Percentiles rank a stretch among this genome's conserved stretches.
Evolutionary conservation across 2,113 vertebrate species (phyloP).

Genomic region (Eulemur macaco): DNA sequence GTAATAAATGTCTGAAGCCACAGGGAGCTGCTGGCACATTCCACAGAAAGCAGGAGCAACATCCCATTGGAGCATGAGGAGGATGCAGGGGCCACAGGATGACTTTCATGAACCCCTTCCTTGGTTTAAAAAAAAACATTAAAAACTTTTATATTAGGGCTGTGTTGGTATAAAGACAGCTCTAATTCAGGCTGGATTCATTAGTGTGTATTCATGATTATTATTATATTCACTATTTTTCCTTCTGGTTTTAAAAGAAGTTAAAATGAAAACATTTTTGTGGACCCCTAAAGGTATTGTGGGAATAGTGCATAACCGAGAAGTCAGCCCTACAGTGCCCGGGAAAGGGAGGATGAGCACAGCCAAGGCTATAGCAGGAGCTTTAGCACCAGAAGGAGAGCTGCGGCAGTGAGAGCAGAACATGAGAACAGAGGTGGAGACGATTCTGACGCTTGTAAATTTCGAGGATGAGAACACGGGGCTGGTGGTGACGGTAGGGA

Average conservation of each 20-base stretch:
- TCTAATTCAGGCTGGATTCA: neutral
- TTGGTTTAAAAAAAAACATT: neutral
- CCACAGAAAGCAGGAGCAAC: neutral
- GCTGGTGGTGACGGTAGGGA: fast-evolving
- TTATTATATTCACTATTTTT: neutral
- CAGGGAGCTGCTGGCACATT: neutral
- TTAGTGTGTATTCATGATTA: neutral
- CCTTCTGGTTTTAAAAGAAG: neutral
- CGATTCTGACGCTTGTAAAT: too few species aligned
- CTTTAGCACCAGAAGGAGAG: neutral
- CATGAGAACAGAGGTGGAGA: fast-evolving
- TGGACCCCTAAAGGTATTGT: neutral
- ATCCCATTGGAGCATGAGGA: neutral
- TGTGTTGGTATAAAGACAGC: neutral
- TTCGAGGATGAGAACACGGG: neutral
- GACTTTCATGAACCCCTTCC: neutral
- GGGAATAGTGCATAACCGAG: neutral
- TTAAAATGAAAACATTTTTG: neutral
- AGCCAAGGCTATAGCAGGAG: fast-evolving
- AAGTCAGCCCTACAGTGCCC: fast-evolving
- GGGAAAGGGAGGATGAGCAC: neutral
- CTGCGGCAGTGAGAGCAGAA: neutral
- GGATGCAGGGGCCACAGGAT: fast-evolving
- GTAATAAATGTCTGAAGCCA: neutral
- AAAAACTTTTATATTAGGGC: neutral